Base-by-base conservation (phyloP, 2,888 invertebrate species). In the Temnothorax ravouxi region DNA sequence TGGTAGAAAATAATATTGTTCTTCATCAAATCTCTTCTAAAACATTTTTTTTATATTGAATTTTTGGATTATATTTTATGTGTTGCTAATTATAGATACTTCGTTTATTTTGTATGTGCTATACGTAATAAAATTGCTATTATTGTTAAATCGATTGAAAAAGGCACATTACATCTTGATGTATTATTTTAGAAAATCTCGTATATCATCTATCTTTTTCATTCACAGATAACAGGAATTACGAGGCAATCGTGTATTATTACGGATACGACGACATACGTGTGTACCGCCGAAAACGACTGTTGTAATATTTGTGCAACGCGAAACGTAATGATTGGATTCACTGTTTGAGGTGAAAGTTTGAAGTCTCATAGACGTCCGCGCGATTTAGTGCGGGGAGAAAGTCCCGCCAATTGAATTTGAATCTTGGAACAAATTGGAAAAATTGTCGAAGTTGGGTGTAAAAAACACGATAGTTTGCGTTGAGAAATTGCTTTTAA, bases 281-380 rank as follows among this genome's bases (percentile, higher is more conserved):
- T 72, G 1, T 15, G n/a, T 41, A 52, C 25, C 0, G 13, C 29
- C 11, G 34, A 72, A 79, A 84, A 71, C 21, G 3, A 18, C 4
- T 38, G 47, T n/a, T n/a, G 44, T 0, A 69, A 62, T 56, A 50
- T 80, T 83, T 87, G 21, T 69, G 47, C 56, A 81, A 72, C 56
- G 50, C 34, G 29, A 83, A 64, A 69, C 84, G 62, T 21, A 67
- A 21, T n/a, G 67, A 50, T 56, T 41, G 9, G 38, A 18, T 71
- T 54, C 34, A n/a, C 25, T 80, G 54, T 84, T 83, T 77, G 21
- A 84, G 75, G 86, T 87, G 89, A 88, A 88, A 84, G 79, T 66
- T 64, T 75, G 21, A 47, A 47, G 11, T 15, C 29, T 61, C 62
- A 21, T 75, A 62, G 47, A 75, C 11, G 29, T 25, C 11, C 15